Evolutionary conservation across 2,888 invertebrate species (phyloP).

Genomic region (Pedicia rivosa): DNA sequence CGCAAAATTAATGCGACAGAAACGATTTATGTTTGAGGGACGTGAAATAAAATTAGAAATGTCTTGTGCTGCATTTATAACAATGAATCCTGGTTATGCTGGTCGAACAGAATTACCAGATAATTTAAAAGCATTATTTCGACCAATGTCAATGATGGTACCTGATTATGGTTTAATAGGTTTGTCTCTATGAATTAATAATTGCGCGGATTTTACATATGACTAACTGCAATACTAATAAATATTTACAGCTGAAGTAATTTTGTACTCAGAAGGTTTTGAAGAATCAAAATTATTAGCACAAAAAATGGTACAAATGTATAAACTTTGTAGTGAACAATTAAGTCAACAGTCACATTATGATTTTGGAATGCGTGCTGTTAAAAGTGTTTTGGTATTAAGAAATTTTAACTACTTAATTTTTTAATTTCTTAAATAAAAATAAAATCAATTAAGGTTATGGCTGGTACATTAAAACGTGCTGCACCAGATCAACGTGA

Average conservation of each 20-base stretch:
- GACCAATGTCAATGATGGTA: slow-evolving; percentile 85
- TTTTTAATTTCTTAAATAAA: slow-evolving; percentile 15
- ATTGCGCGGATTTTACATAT: too few species aligned
- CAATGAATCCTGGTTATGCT: slow-evolving; percentile 88
- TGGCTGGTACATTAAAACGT: slow-evolving; percentile 80
- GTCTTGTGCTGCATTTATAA: slow-evolving; percentile 73
- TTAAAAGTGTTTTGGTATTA: slow-evolving; percentile 83
- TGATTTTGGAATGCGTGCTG: slow-evolving; percentile 87
- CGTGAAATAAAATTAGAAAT: slow-evolving; percentile 67
- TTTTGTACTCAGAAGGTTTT: slow-evolving; percentile 85
- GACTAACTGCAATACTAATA: too few species aligned
- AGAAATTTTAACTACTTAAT: slow-evolving; percentile 16
- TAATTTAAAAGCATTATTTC: slow-evolving; percentile 71
- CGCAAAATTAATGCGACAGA: slow-evolving; percentile 54
- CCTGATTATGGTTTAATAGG: slow-evolving; percentile 71
- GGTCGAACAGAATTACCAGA: slow-evolving; percentile 80
- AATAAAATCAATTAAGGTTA: too few species aligned
- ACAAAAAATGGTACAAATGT: slow-evolving; percentile 86
- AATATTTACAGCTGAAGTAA: slow-evolving; percentile 78
- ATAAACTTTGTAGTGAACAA: slow-evolving; percentile 80
- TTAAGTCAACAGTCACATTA: slow-evolving; percentile 85
- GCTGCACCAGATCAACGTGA: slow-evolving; percentile 72
- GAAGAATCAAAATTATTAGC: slow-evolving; percentile 76
- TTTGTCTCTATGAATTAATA: too few species aligned
- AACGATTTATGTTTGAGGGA: slow-evolving; percentile 75